These are phyloP conservation scores for Lordiphosa stackelbergi DNA, from an alignment of 1,140 invertebrate species.

Conservation along the genomic window DNA sequence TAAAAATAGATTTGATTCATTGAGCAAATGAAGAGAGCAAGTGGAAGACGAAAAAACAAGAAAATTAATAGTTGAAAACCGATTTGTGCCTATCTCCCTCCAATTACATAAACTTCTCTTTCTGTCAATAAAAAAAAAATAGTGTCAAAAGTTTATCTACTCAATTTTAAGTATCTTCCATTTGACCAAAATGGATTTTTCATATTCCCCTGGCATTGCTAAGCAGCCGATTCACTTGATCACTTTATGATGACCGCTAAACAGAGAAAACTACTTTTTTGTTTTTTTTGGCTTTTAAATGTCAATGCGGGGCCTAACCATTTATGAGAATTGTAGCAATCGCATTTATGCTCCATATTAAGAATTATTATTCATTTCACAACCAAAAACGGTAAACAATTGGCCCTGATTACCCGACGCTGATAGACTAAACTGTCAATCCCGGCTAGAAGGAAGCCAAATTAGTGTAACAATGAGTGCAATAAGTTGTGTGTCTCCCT, in stretches of 20 bases:
- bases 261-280: not conserved
- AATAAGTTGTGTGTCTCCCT: not conserved
- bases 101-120: too few species aligned
- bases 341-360: constrained; percentile 68
- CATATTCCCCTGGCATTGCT: constrained; percentile 1
- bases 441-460: constrained; percentile 30
- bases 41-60: too few species aligned
- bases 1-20: too few species aligned
- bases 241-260: constrained; percentile 4
- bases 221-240: not conserved
- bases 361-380: constrained; percentile 65
- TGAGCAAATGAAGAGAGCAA: too few species aligned
- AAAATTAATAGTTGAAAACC: too few species aligned
- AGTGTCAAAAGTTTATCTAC: constrained; percentile 11
- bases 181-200: not conserved
- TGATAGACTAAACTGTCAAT: constrained; percentile 69
- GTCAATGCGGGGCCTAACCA: constrained; percentile 49
- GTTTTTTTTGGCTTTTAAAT: constrained; percentile 47
- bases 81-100: not conserved
- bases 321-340: constrained; percentile 70
- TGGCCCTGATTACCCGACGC: constrained; percentile 47
- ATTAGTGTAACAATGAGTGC: constrained; percentile 56
- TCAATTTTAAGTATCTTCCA: constrained; percentile 1
- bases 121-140: not conserved
- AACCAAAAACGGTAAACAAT: constrained; percentile 64